Evolutionary conservation across 2,797 vertebrate genomes (phyloP).

Genomic region (Cirrhinus mrigala): DNA sequence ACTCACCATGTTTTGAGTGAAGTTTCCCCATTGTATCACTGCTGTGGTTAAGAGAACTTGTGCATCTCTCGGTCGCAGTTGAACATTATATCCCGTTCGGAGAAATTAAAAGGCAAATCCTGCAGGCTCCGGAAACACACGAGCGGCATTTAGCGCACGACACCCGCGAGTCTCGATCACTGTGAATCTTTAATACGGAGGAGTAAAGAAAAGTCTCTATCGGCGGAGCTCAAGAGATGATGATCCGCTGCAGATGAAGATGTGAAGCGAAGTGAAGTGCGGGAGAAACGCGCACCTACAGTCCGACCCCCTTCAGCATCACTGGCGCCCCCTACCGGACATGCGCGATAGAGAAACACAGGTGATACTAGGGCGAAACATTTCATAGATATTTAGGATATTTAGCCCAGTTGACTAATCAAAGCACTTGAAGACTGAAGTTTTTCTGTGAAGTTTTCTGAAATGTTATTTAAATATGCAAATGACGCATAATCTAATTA

Average conservation of each 20-base stretch:
- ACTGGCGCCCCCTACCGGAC: slow-evolving; percentile 22
- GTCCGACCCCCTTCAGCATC: slow-evolving; percentile 3
- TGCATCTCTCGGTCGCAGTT: slow-evolving; percentile 46
- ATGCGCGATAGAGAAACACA: no score
- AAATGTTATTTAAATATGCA: no score
- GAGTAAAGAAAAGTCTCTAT: background rate
- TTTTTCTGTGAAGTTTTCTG: no score
- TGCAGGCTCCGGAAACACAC: background rate
- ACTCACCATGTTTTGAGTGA: slow-evolving; percentile 86
- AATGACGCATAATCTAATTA: no score
- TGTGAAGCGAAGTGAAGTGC: slow-evolving; percentile 14
- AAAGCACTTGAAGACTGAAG: no score
- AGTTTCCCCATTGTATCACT: slow-evolving; percentile 80
- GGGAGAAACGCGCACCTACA: background rate
- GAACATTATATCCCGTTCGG: slow-evolving; percentile 72
- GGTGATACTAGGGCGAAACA: no score
- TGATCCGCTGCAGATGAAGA: background rate
- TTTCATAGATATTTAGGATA: no score
- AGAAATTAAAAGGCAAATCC: background rate
- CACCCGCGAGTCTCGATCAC: background rate
- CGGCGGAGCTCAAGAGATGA: background rate
- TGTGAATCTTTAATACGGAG: background rate
- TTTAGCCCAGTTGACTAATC: no score
- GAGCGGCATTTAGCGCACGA: background rate
- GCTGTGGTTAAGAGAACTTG: background rate